Percentiles rank a stretch among this genome's conserved stretches.
Conservation (phyloP, 37 sponge, comb jelly and placozoan genomes). For the Amphimedon queenslandica region DNA sequence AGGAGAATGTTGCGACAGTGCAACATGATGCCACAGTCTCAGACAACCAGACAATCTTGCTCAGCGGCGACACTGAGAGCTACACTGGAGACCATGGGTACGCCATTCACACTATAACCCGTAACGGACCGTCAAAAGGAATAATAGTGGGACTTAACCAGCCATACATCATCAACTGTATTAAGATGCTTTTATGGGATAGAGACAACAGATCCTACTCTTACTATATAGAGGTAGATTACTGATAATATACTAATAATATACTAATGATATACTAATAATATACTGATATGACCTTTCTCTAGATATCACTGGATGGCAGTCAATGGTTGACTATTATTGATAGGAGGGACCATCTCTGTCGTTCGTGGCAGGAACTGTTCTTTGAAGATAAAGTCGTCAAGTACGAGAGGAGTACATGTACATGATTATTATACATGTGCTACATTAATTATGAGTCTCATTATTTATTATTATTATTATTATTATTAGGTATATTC, state of each 20-base stretch:
- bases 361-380: conserved; percentile 87
- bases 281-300: background rate
- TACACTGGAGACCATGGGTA: conserved; percentile 81
- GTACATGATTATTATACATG: background rate
- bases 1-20: conserved; percentile 79
- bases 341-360: conserved; percentile 66
- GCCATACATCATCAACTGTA: conserved; percentile 83
- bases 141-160: conserved; percentile 78
- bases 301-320: conserved; percentile 78
- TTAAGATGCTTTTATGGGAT: conserved; percentile 92
- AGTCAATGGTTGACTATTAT: conserved; percentile 72
- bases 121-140: conserved; percentile 56
- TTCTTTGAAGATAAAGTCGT: conserved; percentile 68
- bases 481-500: conserved; percentile 46
- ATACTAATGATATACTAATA: too few species aligned
- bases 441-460: background rate
- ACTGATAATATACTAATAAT: background rate
- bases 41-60: conserved; percentile 58
- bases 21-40: conserved; percentile 58
- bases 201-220: conserved; percentile 86
- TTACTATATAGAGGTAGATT: conserved; percentile 29
- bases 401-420: conserved; percentile 27
- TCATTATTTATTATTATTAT: background rate
- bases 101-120: conserved; percentile 67
- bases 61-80: conserved; percentile 81